Evolutionary conservation across 2,113 vertebrate genomes (phyloP), one percentile per base, ranked within the genome.

Genomic region (Gnathonemus echidnorhynchus): DNA sequence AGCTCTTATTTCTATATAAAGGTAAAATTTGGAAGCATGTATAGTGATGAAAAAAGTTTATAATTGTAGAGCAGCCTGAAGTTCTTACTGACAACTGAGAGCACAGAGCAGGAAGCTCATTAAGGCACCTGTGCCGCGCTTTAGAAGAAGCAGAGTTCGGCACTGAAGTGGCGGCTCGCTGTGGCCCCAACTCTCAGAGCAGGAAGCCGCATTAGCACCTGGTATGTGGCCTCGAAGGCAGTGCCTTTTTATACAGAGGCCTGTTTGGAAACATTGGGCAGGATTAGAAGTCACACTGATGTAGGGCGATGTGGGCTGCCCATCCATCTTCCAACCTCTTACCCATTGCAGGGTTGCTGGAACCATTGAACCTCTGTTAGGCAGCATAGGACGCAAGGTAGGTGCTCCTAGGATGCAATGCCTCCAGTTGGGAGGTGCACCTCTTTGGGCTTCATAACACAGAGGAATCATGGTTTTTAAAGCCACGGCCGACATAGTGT

Each of bases 81-180:
- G 66, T 50, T 35, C n/a, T 46, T 35, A 58, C 66, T 48, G 27
- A 77, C 48, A 66, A 48, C 46, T 66, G 45, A 49, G 45, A 5
- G 84, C 46, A 13, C 48, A 53, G 91, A 91, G 90, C 92, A 91
- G 90, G 91, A 92, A 91, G 92, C 95, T 96, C 95, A 96, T 95
- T 95, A 96, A 93, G 66, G 91, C 80, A 77, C 70, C 31, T 91
- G 89, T 95, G 91, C 93, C 92, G 93, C 91, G 89, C 53, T 35
- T 89, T 94, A 92, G 93, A 95, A 95, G 95, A 94, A 95, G 93
- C 94, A 95, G 91, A 91, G 31, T 35, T 19, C 10, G 3, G 70
- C 31, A 77, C 31, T 35, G 70, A 35, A 35, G 70, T 77, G 66
- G 90, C 89, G 50, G 52, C 11, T 80, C 9, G 31, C 89, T 92